Base-by-base conservation (phyloP, 2,113 vertebrate species). In the Entelurus aequoreus region DNA sequence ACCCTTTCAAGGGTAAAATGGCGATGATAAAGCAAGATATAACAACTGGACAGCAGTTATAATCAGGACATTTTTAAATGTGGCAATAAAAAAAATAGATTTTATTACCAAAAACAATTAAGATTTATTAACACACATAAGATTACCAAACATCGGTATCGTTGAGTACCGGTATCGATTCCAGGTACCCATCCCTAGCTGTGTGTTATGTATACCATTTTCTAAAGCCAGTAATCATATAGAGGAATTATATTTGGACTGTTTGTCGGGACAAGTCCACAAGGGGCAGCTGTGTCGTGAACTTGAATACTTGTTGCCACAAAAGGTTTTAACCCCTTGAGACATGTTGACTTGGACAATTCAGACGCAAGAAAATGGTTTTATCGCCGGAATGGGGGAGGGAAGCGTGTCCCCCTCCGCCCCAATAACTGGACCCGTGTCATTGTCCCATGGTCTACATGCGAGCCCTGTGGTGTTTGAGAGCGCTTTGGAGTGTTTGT, bases 401-500 rank as follows among this genome's bases (percentile, higher is more conserved):
- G 1, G 55, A 57, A 62, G 46, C 19, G 28, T 28, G 28, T 64
- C 42, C 12, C 42, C 9, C 42, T 11, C 12, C 11, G 0, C 65
- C 52, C 60, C 10, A 42, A 72, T 61, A 61, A 21, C n/a, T 54
- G 48, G n/a, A 12, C 21, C 44, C 54, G 62, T 58, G 62, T 61
- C 47, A n/a, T 49, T 5, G 54, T 44, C 42, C 55, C 55, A 57
- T 57, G 38, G 38, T 57, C 16, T 44, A 13, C 38, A 46, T 46
- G 42, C 68, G 69, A 64, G 71, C 65, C 77, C 78, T 50, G 49
- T 83, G 73, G 88, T 79, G 86, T 87, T 84, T 84, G 80, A 88
- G 80, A 87, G 83, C 70, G 83, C 72, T 72, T 83, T 72, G 82
- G 88, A 88, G 88, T 90, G 87, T 87, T 89, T 88, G 87, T 69